Evolutionary conservation across 2,113 vertebrate genomes (phyloP), one percentile per base, ranked within the genome.

Genomic region (Nesoenas mayeri): DNA sequence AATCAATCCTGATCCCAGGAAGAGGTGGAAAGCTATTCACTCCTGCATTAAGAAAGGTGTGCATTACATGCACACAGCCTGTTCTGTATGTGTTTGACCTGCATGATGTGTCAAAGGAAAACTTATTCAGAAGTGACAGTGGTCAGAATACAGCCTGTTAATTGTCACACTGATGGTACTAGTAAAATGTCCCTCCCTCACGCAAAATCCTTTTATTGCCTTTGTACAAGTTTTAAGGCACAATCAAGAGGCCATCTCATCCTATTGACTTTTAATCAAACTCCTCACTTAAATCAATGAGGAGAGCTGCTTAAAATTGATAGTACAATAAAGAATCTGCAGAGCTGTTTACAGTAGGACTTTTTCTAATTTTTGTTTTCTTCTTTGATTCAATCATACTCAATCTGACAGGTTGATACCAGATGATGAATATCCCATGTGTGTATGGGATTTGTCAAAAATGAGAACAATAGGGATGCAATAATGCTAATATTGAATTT

Each of bases 211-310:
- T 42, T 79, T 34, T 24, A 65, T 70, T 57, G 21, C 28, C 44
- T 79, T 40, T 32, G 14, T 88, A 75, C 34, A 47, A 40, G 53
- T 67, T 36, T 48, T 51, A 93, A 85, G 42, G 69, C 42, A 65
- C 29, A 81, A 28, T 67, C 69, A 78, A 60, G 42, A 71, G 18
- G 40, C 24, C 32, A 34, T 54, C 64, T 74, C 56, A n/a, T 53
- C 19, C 60, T 56, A 88, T 88, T n/a, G 79, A 93, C 94, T 94
- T 90, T 85, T 78, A 83, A 53, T 38, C 65, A 64, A 81, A 69
- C 34, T 60, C 78, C 8, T 5, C 4, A 4, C 21, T 15, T 5
- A 85, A 93, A 91, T 89, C 67, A 62, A 77, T 73, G 24, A 82
- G n/a, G 60, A 93, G 31, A 77, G 20, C 12, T 73, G 54, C 40